Conservation (phyloP, 2,888 invertebrate genomes). For the Anoplius nigerrimus region DNA sequence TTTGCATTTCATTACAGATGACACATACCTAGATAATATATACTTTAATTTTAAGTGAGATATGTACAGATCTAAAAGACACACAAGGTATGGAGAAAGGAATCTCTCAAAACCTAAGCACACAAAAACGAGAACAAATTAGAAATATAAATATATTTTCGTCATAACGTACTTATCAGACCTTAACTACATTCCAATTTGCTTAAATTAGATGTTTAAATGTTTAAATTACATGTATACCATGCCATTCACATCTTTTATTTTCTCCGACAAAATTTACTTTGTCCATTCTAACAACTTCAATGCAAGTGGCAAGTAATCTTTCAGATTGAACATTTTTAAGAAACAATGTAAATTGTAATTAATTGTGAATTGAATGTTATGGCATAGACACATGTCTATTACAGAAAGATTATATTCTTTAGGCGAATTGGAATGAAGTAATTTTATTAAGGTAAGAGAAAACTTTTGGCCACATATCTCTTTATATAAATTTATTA, state of each 20-base stretch:
- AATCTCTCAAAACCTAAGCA: slow-evolving; percentile 7
- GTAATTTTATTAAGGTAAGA: slow-evolving; percentile 3
- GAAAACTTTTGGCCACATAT: neutral
- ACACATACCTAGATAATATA: neutral
- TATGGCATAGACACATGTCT: neutral
- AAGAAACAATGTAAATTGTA: no score
- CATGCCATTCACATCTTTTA: no score
- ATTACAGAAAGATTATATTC: neutral
- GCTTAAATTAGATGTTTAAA: slow-evolving; percentile 15
- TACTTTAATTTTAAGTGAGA: slow-evolving; percentile 15
- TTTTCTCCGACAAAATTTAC: no score
- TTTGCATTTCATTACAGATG: slow-evolving; percentile 14
- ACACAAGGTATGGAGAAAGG: slow-evolving; percentile 61
- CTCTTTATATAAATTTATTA: slow-evolving; percentile 7
- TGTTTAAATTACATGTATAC: no score
- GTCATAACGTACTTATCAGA: slow-evolving; percentile 12
- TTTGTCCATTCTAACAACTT: neutral
- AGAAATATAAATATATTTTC: slow-evolving; percentile 21
- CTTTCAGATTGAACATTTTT: neutral
- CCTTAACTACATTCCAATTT: slow-evolving; percentile 25
- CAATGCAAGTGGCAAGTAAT: neutral
- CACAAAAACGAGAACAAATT: slow-evolving; percentile 13
- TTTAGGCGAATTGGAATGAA: slow-evolving; percentile 21
- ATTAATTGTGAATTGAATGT: no score
- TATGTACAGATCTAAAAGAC: slow-evolving; percentile 17